Conservation (phyloP, 2,797 vertebrate species). For the Lacerta bilineata region DNA sequence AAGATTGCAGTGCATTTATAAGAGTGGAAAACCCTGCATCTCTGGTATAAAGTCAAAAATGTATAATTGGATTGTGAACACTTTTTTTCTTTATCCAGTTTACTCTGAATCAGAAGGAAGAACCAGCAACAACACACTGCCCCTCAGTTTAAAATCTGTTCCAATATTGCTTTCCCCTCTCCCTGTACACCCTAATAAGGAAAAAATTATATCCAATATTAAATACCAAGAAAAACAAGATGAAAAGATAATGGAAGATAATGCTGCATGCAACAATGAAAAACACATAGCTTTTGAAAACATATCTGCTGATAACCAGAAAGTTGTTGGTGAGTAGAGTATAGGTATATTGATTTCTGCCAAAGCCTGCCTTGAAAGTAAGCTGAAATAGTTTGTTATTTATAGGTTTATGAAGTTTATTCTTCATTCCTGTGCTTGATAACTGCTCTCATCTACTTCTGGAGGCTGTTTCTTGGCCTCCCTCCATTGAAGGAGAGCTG, state of each 20-base stretch:
- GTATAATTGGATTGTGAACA: background rate
- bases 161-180: slow-evolving; percentile 36
- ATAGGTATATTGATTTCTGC: background rate
- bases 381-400: background rate
- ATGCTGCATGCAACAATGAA: slow-evolving; percentile 46
- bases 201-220: slow-evolving; percentile 44
- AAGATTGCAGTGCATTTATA: too few relatives aligned
- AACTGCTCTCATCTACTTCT: background rate
- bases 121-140: slow-evolving; percentile 11
- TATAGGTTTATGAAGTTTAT: background rate
- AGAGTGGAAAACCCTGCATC: background rate
- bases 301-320: slow-evolving; percentile 30
- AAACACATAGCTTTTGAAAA: slow-evolving; percentile 77
- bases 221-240: slow-evolving; percentile 47
- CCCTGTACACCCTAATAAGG: slow-evolving; percentile 49
- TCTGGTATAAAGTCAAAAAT: background rate
- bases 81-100: background rate
- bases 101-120: slow-evolving; percentile 33
- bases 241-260: slow-evolving; percentile 45
- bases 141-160: slow-evolving; percentile 29
- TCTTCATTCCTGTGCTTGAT: background rate
- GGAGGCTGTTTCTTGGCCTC: background rate
- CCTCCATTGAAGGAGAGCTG: background rate
- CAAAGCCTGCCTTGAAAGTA: slow-evolving; percentile 15
- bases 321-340: slow-evolving; percentile 78